A percentile compares a stretch with the other conserved stretches of the same genome.
phyloP scores from a whole-genome alignment of 2,797 vertebrate species.

The Vireo griseus region DNA sequence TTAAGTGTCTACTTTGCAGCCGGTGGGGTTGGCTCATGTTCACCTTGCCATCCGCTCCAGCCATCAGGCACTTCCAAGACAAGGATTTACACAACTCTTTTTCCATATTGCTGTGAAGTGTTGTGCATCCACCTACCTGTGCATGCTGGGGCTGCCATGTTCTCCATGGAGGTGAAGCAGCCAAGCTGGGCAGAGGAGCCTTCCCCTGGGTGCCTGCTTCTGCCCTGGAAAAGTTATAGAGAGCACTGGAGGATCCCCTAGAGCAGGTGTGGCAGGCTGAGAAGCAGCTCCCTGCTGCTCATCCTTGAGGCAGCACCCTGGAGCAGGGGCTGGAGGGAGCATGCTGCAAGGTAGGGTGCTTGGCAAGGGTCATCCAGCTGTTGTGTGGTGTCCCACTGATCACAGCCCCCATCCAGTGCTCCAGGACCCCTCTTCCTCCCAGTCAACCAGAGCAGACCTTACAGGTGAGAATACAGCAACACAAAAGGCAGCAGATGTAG shows the following conservation, averaged over 20 bases:
- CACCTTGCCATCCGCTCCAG: not conserved
- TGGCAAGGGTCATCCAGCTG: not conserved
- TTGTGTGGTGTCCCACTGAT: accelerated
- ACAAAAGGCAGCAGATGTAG: not conserved
- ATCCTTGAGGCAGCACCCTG: not conserved
- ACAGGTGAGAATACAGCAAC: not conserved
- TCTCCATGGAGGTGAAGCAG: not conserved
- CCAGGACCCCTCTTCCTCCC: not conserved
- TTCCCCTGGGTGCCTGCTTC: not conserved
- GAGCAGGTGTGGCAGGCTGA: not conserved
- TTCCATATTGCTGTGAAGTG: accelerated
- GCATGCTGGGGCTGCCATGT: not conserved
- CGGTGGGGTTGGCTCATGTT: accelerated
- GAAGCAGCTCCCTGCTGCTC: not conserved
- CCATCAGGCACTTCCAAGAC: not conserved
- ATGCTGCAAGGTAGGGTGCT: accelerated
- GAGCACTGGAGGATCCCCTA: not conserved
- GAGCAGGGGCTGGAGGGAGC: not conserved
- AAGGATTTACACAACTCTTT: not conserved
- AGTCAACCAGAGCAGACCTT: not conserved
- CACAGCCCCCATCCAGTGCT: not conserved
- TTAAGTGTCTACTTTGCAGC: not conserved
- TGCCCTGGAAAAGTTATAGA: not conserved
- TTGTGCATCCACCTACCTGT: not conserved
- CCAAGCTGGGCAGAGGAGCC: not conserved